A percentile compares a stretch with the other conserved stretches of the same genome.
Conservation (phyloP, 2,888 invertebrate species). For the Dichetophora obliterata region DNA sequence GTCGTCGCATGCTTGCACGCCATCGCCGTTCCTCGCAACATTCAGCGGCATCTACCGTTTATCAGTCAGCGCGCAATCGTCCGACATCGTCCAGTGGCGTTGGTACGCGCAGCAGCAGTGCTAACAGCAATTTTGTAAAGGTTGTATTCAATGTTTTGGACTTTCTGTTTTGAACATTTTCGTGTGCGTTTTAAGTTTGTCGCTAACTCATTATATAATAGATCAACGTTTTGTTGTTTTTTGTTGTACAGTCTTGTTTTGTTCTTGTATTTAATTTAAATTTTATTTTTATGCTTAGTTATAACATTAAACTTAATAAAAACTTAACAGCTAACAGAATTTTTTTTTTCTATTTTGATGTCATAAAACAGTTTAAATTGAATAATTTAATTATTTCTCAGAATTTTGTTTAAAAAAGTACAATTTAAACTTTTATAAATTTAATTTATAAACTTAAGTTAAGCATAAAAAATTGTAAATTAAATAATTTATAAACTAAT, state of each 20-base stretch:
- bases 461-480: too few species aligned
- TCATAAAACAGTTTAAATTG: too few species aligned
- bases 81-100: conserved; percentile 9
- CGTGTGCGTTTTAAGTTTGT: conserved; percentile 33
- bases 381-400: too few species aligned
- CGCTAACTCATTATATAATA: neutral
- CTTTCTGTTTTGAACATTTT: conserved; percentile 63
- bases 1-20: conserved; percentile 52
- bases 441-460: too few species aligned
- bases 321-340: too few species aligned
- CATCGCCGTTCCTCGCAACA: conserved; percentile 49
- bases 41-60: conserved; percentile 44
- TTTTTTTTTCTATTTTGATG: too few species aligned
- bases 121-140: conserved; percentile 62
- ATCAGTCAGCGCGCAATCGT: conserved; percentile 49
- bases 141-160: conserved; percentile 69
- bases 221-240: neutral
- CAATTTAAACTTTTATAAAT: too few species aligned
- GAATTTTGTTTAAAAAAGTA: too few species aligned
- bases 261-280: neutral
- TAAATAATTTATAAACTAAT: too few species aligned
- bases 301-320: too few species aligned
- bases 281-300: too few species aligned
- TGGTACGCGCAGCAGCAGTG: conserved; percentile 50
- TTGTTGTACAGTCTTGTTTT: neutral